Conservation (phyloP, 2,888 invertebrate genomes). For the Cataglyphis rosenhaueri region DNA sequence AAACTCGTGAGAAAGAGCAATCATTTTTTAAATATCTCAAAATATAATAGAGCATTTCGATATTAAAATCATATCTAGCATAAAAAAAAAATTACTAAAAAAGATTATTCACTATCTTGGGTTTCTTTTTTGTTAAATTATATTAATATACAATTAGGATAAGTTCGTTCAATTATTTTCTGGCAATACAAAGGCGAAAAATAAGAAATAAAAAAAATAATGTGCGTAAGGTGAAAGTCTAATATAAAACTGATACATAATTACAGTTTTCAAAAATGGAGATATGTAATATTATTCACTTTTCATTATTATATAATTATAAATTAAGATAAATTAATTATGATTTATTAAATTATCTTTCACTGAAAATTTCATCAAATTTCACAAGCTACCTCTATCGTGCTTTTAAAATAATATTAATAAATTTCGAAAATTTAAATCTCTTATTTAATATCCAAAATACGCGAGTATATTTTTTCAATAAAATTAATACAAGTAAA, state of each 20-base stretch:
- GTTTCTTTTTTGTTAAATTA: neutral
- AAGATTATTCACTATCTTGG: neutral
- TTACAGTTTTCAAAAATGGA: neutral
- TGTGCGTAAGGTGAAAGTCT: neutral
- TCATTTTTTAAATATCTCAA: neutral
- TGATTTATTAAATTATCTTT: neutral
- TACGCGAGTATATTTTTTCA: neutral
- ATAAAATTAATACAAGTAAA: neutral
- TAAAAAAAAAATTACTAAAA: neutral
- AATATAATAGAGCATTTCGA: neutral
- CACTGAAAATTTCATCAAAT: neutral
- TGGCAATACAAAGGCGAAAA: neutral
- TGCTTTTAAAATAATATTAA: neutral
- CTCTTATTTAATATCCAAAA: neutral
- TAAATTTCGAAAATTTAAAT: neutral
- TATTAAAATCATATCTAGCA: neutral
- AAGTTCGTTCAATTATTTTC: neutral
- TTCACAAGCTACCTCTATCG: neutral
- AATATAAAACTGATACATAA: neutral
- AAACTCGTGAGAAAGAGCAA: neutral
- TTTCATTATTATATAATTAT: neutral
- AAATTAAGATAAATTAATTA: neutral
- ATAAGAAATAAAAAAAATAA: neutral
- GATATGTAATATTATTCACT: neutral
- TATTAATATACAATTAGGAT: neutral